These are phyloP conservation scores for Cottoperca gobio DNA, from an alignment of 2,797 vertebrate species.

Conservation along the genomic window DNA sequence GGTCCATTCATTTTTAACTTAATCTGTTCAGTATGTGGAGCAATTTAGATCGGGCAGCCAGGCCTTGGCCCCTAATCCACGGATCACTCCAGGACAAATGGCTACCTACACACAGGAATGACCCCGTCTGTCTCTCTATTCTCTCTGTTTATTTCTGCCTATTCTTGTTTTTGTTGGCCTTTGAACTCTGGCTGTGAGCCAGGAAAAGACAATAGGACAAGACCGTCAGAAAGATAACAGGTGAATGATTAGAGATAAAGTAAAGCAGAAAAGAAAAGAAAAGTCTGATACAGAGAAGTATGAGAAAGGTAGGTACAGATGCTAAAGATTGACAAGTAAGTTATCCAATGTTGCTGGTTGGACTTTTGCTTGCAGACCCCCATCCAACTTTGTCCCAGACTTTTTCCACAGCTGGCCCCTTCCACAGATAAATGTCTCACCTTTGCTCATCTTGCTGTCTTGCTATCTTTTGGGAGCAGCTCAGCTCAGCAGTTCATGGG, in stretches of 20 bases:
- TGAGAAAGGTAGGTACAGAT: background rate
- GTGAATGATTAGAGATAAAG: slow-evolving; percentile 15
- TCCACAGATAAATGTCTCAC: slow-evolving; percentile 85
- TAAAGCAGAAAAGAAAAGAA: background rate
- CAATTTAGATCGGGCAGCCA: slow-evolving; percentile 62
- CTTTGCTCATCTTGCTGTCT: slow-evolving; percentile 77
- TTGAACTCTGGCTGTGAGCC: slow-evolving; percentile 36
- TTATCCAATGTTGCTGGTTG: background rate
- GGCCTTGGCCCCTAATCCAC: slow-evolving; percentile 66
- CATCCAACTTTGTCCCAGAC: slow-evolving; percentile 34
- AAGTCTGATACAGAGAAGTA: background rate
- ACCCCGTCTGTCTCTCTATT: slow-evolving; percentile 26
- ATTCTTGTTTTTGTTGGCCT: slow-evolving; percentile 32
- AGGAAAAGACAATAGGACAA: slow-evolving; percentile 21
- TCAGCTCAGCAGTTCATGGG: slow-evolving; percentile 82
- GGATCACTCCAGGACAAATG: slow-evolving; percentile 62
- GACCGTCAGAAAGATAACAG: slow-evolving; percentile 11
- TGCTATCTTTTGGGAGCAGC: slow-evolving; percentile 81
- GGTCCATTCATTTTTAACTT: slow-evolving; percentile 67
- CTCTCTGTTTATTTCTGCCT: slow-evolving; percentile 41
- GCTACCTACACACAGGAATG: slow-evolving; percentile 42
- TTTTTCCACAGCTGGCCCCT: slow-evolving; percentile 59
- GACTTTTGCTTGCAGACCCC: slow-evolving; percentile 23
- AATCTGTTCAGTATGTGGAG: slow-evolving; percentile 68
- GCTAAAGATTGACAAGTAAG: slow-evolving; percentile 11